Base-by-base conservation (phyloP, 2,113 vertebrate genomes). In the Oryctolagus cuniculus region DNA sequence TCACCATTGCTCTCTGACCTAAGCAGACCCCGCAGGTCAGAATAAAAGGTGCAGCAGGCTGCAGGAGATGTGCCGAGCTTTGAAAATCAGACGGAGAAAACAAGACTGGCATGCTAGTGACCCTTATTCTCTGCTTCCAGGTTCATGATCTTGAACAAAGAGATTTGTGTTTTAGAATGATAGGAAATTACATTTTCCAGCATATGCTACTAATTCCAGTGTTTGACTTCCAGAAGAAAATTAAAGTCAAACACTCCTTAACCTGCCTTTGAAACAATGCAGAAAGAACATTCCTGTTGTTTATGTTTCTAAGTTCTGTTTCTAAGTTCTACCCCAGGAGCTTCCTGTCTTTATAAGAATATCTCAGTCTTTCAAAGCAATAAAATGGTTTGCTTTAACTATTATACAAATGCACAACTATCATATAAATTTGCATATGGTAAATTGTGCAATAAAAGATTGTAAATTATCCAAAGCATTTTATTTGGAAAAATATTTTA, bases 151-250 rank as follows among this genome's bases (percentile, higher is more conserved):
- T 55, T 77, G 34, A 15, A 77, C 55, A 12, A 66, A 70, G 34
- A 67, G 9, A 34, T 64, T 93, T 79, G 29, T 25, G 6, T 55
- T 53, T 25, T 3, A 53, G 22, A 92, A 61, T 64, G 53, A 82
- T 1, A 69, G 7, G 15, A 67, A 78, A 90, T 17, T 2, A 25
- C 13, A 38, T 64, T 80, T 94, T 83, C 36, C 29, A 82, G 72
- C 12, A 10, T 74, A 36, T 16, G n/a, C 16, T 90, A 74, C 1
- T 53, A 53, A 58, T 38, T 90, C 17, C 11, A 16, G 15, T 84
- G 72, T 80, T 74, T 63, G 83, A 77, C 36, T 90, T 77, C 51
- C 31, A 90, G 49, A 77, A 78, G 49, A 91, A 88, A 88, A 78
- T 64, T 55, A n/a, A 78, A 89, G 73, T 79, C 21, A 94, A 87